phyloP scores from a whole-genome alignment of 2,113 vertebrate species.

The Salvator merianae region DNA sequence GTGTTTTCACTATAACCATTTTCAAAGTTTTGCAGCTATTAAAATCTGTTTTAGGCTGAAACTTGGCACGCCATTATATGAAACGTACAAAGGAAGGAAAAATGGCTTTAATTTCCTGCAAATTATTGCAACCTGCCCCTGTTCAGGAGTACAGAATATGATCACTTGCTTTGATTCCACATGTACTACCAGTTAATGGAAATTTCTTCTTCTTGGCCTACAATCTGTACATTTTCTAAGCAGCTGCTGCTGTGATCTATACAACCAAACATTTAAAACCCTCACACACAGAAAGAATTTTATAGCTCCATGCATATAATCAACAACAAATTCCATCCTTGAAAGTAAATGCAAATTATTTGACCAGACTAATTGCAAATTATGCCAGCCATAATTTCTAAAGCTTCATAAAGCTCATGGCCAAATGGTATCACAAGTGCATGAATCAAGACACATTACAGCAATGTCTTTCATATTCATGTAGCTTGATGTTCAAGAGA shows the following conservation, averaged over 20 bases:
- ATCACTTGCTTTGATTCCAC: slow-evolving; percentile 34
- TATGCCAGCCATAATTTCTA: slow-evolving; percentile 3
- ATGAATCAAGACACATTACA: neutral
- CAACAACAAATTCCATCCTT: slow-evolving; percentile 7
- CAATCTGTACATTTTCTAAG: slow-evolving; percentile 43
- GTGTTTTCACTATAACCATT: slow-evolving; percentile 34
- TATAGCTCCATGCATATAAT: slow-evolving; percentile 3
- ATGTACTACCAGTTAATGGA: slow-evolving; percentile 36
- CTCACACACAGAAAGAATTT: slow-evolving; percentile 1
- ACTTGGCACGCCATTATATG: slow-evolving; percentile 22
- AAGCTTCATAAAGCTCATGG: neutral
- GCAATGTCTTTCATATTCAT: too few relatives aligned
- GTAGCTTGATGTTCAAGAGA: neutral
- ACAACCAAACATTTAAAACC: slow-evolving; percentile 32
- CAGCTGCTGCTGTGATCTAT: slow-evolving; percentile 36
- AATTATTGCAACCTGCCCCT: slow-evolving; percentile 36
- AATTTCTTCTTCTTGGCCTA: slow-evolving; percentile 43
- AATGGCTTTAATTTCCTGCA: slow-evolving; percentile 48
- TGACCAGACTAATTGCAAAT: slow-evolving; percentile 25
- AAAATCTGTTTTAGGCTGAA: slow-evolving; percentile 47
- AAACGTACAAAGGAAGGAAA: slow-evolving; percentile 25
- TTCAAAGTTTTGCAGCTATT: slow-evolving; percentile 42
- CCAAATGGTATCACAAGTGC: neutral
- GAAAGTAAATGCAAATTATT: slow-evolving; percentile 21
- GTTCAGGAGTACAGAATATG: slow-evolving; percentile 33